phyloP scores from a whole-genome alignment of 2,113 vertebrate species.

The Bucco capensis region DNA sequence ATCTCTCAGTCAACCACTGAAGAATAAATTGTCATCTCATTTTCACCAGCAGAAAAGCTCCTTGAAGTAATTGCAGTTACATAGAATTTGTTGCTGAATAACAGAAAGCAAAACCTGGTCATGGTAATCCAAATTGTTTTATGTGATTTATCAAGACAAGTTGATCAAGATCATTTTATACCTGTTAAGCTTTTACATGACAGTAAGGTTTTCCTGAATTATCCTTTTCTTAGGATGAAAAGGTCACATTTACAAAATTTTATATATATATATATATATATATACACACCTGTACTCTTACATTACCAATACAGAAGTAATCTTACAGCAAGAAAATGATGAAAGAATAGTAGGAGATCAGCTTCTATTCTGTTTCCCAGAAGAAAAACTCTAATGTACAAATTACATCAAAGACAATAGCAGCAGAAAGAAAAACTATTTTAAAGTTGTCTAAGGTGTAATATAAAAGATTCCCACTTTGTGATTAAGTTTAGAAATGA shows the following conservation, averaged over 20 bases:
- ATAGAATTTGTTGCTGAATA: background rate
- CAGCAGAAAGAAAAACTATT: background rate
- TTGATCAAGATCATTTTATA: background rate
- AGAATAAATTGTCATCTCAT: background rate
- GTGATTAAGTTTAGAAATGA: background rate
- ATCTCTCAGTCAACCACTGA: background rate
- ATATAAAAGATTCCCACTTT: background rate
- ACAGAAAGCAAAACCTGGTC: background rate
- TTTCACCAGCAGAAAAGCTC: background rate
- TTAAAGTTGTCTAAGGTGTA: background rate
- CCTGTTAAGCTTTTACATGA: background rate
- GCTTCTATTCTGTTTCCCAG: background rate
- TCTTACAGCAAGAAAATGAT: background rate
- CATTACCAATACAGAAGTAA: background rate
- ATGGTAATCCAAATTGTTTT: background rate
- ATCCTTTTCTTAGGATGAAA: background rate
- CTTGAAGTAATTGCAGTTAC: background rate
- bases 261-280: background rate
- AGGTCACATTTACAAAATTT: background rate
- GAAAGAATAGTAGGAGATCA: background rate
- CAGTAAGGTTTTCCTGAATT: background rate
- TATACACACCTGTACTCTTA: background rate
- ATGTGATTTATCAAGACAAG: background rate
- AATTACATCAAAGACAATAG: background rate
- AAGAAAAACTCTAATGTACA: background rate